These are phyloP conservation scores for Caenorhabditis uteleia DNA, from an alignment of 2,888 invertebrate genomes.

Conservation along the genomic window DNA sequence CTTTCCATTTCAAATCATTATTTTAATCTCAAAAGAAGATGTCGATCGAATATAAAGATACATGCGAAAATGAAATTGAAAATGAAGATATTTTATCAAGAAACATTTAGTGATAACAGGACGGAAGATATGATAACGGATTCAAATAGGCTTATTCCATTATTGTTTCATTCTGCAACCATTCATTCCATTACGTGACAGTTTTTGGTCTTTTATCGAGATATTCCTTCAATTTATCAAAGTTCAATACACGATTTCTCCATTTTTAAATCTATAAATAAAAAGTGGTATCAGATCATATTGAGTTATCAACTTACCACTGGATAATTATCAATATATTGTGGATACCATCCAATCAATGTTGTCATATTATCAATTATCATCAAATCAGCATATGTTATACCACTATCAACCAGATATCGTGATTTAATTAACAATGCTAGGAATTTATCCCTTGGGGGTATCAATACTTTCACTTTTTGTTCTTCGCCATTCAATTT, in stretches of 20 bases:
- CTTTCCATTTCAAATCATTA: too few species aligned
- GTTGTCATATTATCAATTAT: constrained; percentile 16
- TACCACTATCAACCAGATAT: constrained; percentile 14
- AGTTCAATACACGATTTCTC: constrained; percentile 19
- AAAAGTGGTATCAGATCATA: not conserved
- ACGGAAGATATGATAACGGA: too few species aligned
- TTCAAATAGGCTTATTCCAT: too few species aligned
- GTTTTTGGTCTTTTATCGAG: constrained; percentile 27
- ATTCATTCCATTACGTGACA: too few species aligned
- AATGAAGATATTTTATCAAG: too few species aligned
- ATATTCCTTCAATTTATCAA: constrained; percentile 32
- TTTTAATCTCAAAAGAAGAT: too few species aligned
- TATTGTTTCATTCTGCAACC: too few species aligned
- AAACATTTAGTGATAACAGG: too few species aligned
- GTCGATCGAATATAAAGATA: too few species aligned
- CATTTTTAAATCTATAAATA: constrained; percentile 21
- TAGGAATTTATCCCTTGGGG: constrained; percentile 38
- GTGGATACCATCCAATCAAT: constrained; percentile 7
- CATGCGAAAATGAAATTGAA: too few species aligned
- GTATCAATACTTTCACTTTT: constrained; percentile 23
- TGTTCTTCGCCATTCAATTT: constrained; percentile 15
- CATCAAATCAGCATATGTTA: constrained; percentile 18
- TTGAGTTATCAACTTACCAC: not conserved
- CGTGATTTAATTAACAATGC: constrained; percentile 17
- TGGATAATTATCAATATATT: constrained; percentile 8